Conservation (phyloP, 2,888 invertebrate species). For the Stenoptilia bipunctidactyla region DNA sequence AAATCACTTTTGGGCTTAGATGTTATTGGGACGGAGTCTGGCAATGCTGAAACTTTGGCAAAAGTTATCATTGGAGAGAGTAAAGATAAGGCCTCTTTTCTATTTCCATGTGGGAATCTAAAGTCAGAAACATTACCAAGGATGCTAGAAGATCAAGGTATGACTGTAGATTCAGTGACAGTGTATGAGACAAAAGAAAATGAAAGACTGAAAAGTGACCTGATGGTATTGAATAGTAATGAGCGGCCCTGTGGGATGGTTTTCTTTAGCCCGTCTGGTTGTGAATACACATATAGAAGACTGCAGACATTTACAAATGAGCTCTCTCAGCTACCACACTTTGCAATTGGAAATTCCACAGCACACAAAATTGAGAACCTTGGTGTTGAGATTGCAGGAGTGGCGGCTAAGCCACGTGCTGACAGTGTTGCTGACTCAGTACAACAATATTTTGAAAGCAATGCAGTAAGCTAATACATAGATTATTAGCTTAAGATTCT, state of each 20-base stretch:
- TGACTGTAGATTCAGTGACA: slow-evolving; percentile 36
- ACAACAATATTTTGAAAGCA: slow-evolving; percentile 31
- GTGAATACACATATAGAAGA: slow-evolving; percentile 51
- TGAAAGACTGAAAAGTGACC: slow-evolving; percentile 32
- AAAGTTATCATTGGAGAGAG: slow-evolving; percentile 38
- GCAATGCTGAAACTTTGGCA: slow-evolving; percentile 46
- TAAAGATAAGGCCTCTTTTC: slow-evolving; percentile 27
- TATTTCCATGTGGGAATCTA: slow-evolving; percentile 55
- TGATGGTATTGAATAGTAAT: slow-evolving; percentile 33
- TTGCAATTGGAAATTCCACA: slow-evolving; percentile 60
- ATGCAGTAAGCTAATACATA: not conserved
- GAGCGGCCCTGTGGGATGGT: slow-evolving; percentile 39
- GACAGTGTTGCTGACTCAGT: slow-evolving; percentile 40
- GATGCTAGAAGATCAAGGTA: slow-evolving; percentile 25
- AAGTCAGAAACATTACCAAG: slow-evolving; percentile 42
- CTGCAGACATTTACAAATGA: slow-evolving; percentile 49
- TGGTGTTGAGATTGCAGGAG: slow-evolving; percentile 51
- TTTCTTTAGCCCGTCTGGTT: slow-evolving; percentile 59
- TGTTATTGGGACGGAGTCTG: slow-evolving; percentile 35
- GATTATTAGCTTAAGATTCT: no score
- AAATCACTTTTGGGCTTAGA: slow-evolving; percentile 40
- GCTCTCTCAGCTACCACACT: slow-evolving; percentile 42
- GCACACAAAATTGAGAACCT: slow-evolving; percentile 55
- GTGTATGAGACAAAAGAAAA: slow-evolving; percentile 59
- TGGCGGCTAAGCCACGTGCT: slow-evolving; percentile 39